Evolutionary conservation across 2,888 invertebrate species (phyloP).

Genomic region (Calameuta pallipes): DNA sequence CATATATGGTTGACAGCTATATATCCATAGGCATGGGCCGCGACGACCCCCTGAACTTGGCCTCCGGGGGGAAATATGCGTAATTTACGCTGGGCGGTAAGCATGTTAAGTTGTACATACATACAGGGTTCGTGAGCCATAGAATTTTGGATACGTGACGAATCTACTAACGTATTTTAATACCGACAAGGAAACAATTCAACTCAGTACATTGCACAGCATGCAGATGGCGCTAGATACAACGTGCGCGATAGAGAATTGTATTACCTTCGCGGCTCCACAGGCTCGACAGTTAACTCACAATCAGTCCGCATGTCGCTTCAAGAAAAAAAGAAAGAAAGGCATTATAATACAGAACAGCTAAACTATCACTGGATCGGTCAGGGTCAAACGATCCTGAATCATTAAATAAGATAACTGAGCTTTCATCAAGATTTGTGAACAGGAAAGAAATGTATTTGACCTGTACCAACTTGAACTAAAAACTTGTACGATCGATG

Average conservation of each 20-base stretch:
- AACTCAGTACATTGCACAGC: slow-evolving; percentile 14
- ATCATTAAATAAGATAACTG: too few species aligned
- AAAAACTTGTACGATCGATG: neutral
- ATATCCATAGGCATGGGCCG: too few species aligned
- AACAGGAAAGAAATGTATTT: neutral
- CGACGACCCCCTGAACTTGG: too few species aligned
- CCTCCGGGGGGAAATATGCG: too few species aligned
- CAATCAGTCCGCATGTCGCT: slow-evolving; percentile 49
- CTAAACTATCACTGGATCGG: neutral
- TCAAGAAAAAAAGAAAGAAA: slow-evolving; percentile 51
- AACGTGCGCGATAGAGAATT: slow-evolving; percentile 41
- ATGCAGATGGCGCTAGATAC: slow-evolving; percentile 52
- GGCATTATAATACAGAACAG: slow-evolving; percentile 12
- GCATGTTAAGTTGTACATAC: neutral
- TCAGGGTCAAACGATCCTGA: neutral
- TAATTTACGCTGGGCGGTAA: too few species aligned
- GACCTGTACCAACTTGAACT: neutral
- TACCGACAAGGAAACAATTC: neutral
- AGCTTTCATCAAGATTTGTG: neutral
- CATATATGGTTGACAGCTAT: too few species aligned
- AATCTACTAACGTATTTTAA: neutral
- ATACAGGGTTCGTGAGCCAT: neutral
- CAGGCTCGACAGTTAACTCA: slow-evolving; percentile 58
- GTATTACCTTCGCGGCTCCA: slow-evolving; percentile 63
- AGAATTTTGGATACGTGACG: neutral